Evolutionary conservation across 2,113 vertebrate genomes (phyloP).

Genomic region (Notiomystis cincta): DNA sequence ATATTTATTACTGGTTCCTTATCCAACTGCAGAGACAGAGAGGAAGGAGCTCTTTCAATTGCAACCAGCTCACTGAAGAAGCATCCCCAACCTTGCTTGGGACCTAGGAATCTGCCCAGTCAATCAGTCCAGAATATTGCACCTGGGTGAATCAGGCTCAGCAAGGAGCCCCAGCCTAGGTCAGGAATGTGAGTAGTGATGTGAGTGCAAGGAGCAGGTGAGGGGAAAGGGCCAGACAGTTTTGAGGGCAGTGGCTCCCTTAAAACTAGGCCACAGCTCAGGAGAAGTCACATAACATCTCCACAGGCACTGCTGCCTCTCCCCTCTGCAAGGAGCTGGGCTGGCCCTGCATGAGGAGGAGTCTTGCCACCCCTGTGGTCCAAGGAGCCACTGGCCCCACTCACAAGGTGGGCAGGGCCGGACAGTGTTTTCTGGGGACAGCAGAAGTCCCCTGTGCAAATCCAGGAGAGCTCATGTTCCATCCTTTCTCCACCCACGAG

Average conservation of each 20-base stretch:
- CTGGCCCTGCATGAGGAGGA: not conserved
- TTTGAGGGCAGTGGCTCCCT: not conserved
- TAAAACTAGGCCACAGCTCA: not conserved
- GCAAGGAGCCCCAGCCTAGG: rapidly evolving
- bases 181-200: not conserved
- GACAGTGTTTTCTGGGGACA: not conserved
- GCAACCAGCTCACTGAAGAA: not conserved
- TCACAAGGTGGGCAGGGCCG: not conserved
- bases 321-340: not conserved
- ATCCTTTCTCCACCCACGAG: not conserved
- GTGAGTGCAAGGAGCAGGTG: rapidly evolving
- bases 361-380: not conserved
- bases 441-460: not conserved
- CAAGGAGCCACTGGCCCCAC: not conserved
- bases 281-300: not conserved
- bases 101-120: not conserved
- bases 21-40: not conserved
- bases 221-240: not conserved
- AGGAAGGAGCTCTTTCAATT: not conserved
- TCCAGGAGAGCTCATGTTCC: not conserved
- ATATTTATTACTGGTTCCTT: not conserved
- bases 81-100: not conserved
- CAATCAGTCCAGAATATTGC: not conserved
- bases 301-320: not conserved
- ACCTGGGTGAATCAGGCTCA: not conserved